Evolutionary conservation across 2,113 vertebrate species (phyloP).

Genomic region (Progne subis): DNA sequence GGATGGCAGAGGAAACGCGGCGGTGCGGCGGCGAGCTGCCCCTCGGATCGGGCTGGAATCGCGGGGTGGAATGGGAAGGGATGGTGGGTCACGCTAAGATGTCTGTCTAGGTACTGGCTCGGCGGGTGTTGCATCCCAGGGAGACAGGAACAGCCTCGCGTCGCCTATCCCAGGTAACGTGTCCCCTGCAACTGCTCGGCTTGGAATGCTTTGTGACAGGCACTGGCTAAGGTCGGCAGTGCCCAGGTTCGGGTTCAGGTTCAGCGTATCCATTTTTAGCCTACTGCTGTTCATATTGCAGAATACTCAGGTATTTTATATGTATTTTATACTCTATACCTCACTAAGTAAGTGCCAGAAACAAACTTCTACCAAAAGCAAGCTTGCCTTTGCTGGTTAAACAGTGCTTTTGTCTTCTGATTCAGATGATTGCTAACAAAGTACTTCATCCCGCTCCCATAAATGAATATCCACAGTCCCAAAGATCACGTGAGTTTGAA

Average conservation of each 20-base stretch:
- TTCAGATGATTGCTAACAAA: not conserved
- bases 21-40: not conserved
- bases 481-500: not conserved
- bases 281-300: accelerated
- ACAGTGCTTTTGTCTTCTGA: not conserved
- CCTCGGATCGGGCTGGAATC: not conserved
- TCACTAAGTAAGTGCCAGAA: no score
- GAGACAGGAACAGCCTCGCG: no score
- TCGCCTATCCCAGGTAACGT: accelerated
- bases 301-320: accelerated
- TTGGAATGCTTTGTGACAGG: not conserved
- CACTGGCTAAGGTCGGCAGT: not conserved
- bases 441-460: accelerated
- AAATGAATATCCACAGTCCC: not conserved
- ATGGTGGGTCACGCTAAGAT: accelerated
- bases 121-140: not conserved
- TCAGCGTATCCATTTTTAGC: accelerated
- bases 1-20: not conserved
- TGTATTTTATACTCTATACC: not conserved
- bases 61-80: not conserved
- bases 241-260: not conserved
- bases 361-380: not conserved
- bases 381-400: not conserved
- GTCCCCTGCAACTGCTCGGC: accelerated
- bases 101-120: not conserved